Evolutionary conservation across 2,888 invertebrate genomes (phyloP).

Genomic region (Melinaea marsaeus): DNA sequence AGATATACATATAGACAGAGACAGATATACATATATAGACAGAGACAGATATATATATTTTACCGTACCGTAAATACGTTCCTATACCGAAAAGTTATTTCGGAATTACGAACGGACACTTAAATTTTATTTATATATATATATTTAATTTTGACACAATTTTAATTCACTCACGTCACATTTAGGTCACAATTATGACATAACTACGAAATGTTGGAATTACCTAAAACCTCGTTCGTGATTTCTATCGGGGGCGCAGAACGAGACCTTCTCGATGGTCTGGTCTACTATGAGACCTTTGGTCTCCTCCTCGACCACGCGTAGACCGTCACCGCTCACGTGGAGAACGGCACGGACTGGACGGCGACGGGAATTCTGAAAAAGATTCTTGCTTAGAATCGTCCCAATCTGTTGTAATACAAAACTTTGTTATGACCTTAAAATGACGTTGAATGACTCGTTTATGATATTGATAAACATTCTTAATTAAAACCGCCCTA

Average conservation of each 20-base stretch:
- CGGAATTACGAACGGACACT: too few relatives aligned
- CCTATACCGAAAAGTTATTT: too few relatives aligned
- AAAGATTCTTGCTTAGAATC: constrained; percentile 4
- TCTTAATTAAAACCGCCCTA: background rate
- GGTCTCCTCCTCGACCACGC: constrained; percentile 99
- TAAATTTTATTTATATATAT: too few relatives aligned
- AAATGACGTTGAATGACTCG: too few relatives aligned
- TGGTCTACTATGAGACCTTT: constrained; percentile 99
- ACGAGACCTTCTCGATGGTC: constrained; percentile 99
- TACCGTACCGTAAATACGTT: too few relatives aligned
- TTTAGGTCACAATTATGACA: background rate
- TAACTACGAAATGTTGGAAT: background rate
- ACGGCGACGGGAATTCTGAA: constrained; percentile 90
- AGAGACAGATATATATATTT: too few relatives aligned
- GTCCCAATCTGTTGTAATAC: too few relatives aligned
- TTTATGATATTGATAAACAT: background rate
- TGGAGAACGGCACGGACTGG: constrained; percentile 93
- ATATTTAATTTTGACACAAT: too few relatives aligned
- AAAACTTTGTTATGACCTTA: too few relatives aligned
- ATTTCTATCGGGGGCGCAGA: constrained; percentile 99
- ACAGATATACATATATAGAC: too few relatives aligned
- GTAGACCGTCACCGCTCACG: constrained; percentile 95
- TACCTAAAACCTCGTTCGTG: constrained; percentile 94
- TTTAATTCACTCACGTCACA: too few relatives aligned
- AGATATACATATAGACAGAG: too few relatives aligned